phyloP scores from a whole-genome alignment of 2,888 invertebrate genomes.

The Listrodromus nycthemerus region DNA sequence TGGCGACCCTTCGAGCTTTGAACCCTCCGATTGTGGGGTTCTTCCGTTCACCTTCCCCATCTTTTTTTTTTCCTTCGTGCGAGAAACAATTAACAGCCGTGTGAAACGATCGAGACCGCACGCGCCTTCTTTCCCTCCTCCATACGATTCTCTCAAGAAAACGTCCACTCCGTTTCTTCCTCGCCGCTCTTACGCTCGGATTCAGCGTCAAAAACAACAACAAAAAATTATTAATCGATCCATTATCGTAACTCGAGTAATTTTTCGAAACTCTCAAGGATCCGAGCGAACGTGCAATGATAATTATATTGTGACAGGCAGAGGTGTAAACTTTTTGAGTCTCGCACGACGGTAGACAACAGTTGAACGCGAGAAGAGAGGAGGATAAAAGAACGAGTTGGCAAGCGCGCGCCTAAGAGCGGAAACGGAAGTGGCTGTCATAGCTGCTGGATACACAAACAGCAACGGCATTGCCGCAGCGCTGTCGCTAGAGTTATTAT shows the following conservation, averaged over 20 bases:
- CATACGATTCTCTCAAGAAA: constrained; percentile 44
- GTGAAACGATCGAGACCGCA: constrained; percentile 58
- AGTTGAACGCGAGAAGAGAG: constrained; percentile 28
- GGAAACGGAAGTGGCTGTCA: constrained; percentile 84
- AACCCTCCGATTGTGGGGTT: constrained; percentile 17
- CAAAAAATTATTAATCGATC: constrained; percentile 16
- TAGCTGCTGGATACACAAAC: constrained; percentile 82
- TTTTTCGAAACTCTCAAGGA: background rate
- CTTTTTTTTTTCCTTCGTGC: constrained; percentile 69
- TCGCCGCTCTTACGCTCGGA: constrained; percentile 2
- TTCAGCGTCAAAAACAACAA: background rate
- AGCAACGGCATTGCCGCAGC: constrained; percentile 67
- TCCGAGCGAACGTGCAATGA: constrained; percentile 4
- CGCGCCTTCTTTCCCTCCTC: constrained; percentile 18
- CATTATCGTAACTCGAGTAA: background rate
- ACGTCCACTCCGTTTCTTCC: constrained; percentile 37
- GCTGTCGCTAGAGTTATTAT: constrained; percentile 74
- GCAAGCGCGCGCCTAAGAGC: constrained; percentile 74
- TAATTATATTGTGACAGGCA: constrained; percentile 60
- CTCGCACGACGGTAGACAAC: constrained; percentile 45
- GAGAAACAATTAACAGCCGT: constrained; percentile 75
- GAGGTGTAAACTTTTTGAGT: constrained; percentile 57
- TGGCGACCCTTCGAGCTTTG: constrained; percentile 45
- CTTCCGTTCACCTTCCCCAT: constrained; percentile 23
- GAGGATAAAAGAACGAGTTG: constrained; percentile 53